These are phyloP conservation scores for Orthonychiurus folsomi DNA, from an alignment of 2,888 invertebrate species.

Conservation along the genomic window DNA sequence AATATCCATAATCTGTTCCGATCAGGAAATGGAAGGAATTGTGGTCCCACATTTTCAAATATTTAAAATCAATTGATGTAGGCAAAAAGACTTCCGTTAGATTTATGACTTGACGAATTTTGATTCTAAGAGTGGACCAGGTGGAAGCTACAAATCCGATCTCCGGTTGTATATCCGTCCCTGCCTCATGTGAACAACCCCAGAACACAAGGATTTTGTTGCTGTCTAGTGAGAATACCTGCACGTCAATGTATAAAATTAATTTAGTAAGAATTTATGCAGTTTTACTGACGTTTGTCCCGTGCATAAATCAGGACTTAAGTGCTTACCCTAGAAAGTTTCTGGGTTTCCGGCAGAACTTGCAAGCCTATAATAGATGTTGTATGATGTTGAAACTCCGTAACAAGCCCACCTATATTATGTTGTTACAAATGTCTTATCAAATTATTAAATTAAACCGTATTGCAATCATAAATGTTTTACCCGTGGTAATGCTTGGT, in stretches of 20 bases:
- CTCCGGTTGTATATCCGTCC: background rate
- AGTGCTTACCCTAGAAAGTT: no score
- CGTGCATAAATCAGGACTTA: no score
- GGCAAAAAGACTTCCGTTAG: background rate
- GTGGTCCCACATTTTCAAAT: background rate
- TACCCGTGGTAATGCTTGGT: constrained; percentile 35
- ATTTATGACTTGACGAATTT: background rate
- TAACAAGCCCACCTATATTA: background rate
- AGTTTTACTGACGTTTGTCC: no score
- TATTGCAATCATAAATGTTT: no score
- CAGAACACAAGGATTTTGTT: background rate
- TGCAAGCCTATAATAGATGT: background rate
- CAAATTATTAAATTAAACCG: no score
- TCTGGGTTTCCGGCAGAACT: background rate
- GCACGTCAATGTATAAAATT: no score
- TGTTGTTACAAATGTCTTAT: no score
- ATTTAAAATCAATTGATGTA: background rate
- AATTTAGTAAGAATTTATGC: no score
- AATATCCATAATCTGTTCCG: constrained; percentile 1
- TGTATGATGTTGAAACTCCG: background rate
- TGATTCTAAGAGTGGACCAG: background rate
- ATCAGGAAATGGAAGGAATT: background rate
- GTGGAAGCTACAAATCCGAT: background rate
- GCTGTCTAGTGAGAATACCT: constrained; percentile 2
- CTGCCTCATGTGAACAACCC: background rate